A percentile compares a stretch with the other conserved stretches of the same genome.
Evolutionary conservation across 1,140 invertebrate species (phyloP).

Genomic region (Centruroides vittatus): DNA sequence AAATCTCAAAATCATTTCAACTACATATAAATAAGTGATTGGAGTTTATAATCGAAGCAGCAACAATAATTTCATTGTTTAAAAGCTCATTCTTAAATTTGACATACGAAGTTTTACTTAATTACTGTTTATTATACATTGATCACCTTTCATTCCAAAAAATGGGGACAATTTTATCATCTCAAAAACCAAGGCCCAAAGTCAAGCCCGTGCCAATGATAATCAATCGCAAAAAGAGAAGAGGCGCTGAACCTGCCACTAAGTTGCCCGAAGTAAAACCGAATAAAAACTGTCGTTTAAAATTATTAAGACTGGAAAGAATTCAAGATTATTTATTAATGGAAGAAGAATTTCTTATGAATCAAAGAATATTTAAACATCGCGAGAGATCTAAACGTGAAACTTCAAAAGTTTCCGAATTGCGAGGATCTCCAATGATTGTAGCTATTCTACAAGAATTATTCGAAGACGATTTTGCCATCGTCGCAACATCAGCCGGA

Average conservation of each 20-base stretch:
- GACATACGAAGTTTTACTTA: too few relatives aligned
- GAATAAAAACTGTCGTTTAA: slow-evolving; percentile 88
- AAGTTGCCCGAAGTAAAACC: slow-evolving; percentile 96
- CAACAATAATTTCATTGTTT: too few relatives aligned
- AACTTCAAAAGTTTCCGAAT: slow-evolving; percentile 83
- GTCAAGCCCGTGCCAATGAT: too few relatives aligned
- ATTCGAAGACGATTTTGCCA: slow-evolving; percentile 99
- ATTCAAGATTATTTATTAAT: slow-evolving; percentile 98
- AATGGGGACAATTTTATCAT: too few relatives aligned
- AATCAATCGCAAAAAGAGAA: slow-evolving; percentile 41
- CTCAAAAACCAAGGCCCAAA: too few relatives aligned
- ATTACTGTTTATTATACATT: too few relatives aligned
- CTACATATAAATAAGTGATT: too few relatives aligned
- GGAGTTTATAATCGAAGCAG: too few relatives aligned
- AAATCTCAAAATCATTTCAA: too few relatives aligned
- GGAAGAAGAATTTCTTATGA: slow-evolving; percentile 99
- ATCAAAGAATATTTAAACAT: slow-evolving; percentile 93
- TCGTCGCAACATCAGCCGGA: slow-evolving; percentile 97
- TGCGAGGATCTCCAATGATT: slow-evolving; percentile 98
- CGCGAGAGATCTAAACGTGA: slow-evolving; percentile 88
- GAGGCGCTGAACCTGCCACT: slow-evolving; percentile 94
- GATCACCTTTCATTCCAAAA: too few relatives aligned
- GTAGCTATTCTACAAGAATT: slow-evolving; percentile 99
- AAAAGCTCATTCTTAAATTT: too few relatives aligned
- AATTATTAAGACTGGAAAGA: slow-evolving; percentile 86